phyloP scores from a whole-genome alignment of 2,888 invertebrate species.

The Baccha elongata region DNA sequence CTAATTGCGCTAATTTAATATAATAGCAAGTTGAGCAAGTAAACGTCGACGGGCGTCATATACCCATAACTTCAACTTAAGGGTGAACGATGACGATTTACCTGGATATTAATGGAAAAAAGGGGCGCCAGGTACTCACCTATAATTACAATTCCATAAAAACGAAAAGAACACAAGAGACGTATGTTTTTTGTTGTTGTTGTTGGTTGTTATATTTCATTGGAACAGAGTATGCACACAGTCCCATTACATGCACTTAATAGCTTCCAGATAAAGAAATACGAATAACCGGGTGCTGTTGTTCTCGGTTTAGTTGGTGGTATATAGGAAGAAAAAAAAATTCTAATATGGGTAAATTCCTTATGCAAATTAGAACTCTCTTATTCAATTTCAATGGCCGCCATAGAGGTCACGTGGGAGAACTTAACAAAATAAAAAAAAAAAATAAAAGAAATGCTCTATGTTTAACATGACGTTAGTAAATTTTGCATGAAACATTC shows the following conservation, averaged over 20 bases:
- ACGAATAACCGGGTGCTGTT: slow-evolving; percentile 11
- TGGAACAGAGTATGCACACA: slow-evolving; percentile 7
- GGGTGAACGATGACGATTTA: neutral
- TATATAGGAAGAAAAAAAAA: slow-evolving; percentile 8
- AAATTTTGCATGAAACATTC: slow-evolving; percentile 35
- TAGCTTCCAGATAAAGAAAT: slow-evolving; percentile 69
- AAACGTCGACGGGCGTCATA: slow-evolving; percentile 31
- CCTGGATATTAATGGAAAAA: slow-evolving; percentile 28
- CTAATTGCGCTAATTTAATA: slow-evolving; percentile 72
- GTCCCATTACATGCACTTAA: slow-evolving; percentile 73
- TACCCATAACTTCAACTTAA: neutral
- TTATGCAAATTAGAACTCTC: slow-evolving; percentile 53
- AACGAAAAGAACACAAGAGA: slow-evolving; percentile 38
- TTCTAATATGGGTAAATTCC: slow-evolving; percentile 14
- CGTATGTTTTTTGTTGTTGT: slow-evolving; percentile 25
- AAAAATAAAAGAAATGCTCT: slow-evolving; percentile 13
- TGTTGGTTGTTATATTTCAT: neutral
- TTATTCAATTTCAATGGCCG: slow-evolving; percentile 43
- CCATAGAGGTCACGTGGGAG: slow-evolving; percentile 45
- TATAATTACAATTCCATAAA: slow-evolving; percentile 67
- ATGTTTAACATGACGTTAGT: slow-evolving; percentile 42
- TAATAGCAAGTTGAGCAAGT: slow-evolving; percentile 56
- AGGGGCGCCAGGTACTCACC: slow-evolving; percentile 67
- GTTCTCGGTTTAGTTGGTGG: neutral
- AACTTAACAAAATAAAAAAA: slow-evolving; percentile 9